Evolutionary conservation across 2,888 invertebrate genomes (phyloP), one percentile per base, ranked within the genome.

Genomic region (Subacronicta megacephala): DNA sequence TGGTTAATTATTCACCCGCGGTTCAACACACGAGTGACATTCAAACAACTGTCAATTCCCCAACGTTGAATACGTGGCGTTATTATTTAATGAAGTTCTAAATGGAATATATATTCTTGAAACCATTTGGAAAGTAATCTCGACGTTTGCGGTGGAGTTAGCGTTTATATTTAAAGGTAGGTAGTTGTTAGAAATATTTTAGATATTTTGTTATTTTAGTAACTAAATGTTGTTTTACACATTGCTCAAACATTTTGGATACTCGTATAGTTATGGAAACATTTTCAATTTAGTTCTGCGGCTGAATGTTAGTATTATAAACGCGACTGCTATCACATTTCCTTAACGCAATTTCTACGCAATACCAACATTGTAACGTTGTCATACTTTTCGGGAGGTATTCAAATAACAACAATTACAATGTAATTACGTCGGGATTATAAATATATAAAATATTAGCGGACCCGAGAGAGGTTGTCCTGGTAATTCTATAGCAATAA

Each of bases 11-110:
- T 70, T 72, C 47, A 59, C 31, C 33, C 44, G 59, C 38, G 54
- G 59, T 72, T 64, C 51, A 54, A 69, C 56, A 60, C 49, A 51
- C 64, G 59, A 46, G 59, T 73, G 76, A 72, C 76, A 75, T 64
- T 64, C 54, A 55, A 68, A 59, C 58, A 72, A 59, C 62, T 66
- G 62, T 54, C 45, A 62, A 17, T 59, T 62, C 62, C 52, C 35
- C 35, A 47, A 49, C 51, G 7, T 49, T 47, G 75, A 53, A 72
- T 62, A 72, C 62, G 53, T 44, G 46, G 20, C 56, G 51, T 71
- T 72, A 67, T 64, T 64, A 62, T 75, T 72, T 72, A 68, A 72
- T 71, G 52, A 63, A 56, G 43, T 63, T 65, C 62, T 42, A 57
- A 63, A 61, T 52, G 56, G 47, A 54, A 58, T 36, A 47, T 43